Base-by-base conservation (phyloP, 2,113 vertebrate genomes). In the Grus americana region DNA sequence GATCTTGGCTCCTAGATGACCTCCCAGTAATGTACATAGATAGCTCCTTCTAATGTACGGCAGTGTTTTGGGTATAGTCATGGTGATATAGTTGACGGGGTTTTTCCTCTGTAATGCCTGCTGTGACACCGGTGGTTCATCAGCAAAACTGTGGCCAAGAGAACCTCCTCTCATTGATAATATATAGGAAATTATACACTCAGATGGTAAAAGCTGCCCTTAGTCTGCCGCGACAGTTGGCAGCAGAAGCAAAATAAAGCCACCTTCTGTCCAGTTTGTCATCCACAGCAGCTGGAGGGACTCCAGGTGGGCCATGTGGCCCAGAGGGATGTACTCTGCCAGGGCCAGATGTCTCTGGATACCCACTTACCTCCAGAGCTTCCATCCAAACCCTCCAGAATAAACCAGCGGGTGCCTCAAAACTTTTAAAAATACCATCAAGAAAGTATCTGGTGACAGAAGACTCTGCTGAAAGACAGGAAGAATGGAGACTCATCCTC, bases 11-110 rank as follows among this genome's bases (percentile, higher is more conserved):
- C 27, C 73, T 40, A 55, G 55, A 46, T 65, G 61, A 50, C 76
- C 32, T 88, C 36, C n/a, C 27, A 50, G 2, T 20, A 38, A 11
- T 34, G 17, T n/a, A 34, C 3, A 7, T 12, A 38, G 12, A 16
- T 3, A 61, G 34, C 30, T 61, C 34, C 63, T 92, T 49, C 58
- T 73, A 40, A 79, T 1, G 2, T 47, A 46, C 4, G 23, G 26
- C 4, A 66, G 40, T 55, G 40, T 40, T 47, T 55, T 4, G 7
- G 65, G n/a, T 47, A 68, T 40, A 57, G 36, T 52, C 23, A 66
- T 0, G 4, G 16, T 58, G 38, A 78, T 74, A 21, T 44, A 40
- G 30, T 3, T 78, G 46, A 72, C 0, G 1, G 3, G 15, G 1
- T 10, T 70, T 61, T 68, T 68, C 20, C 26, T 50, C 58, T 88